A percentile compares a stretch with the other conserved stretches of the same genome.
phyloP scores from a whole-genome alignment of 2,888 invertebrate genomes.

The Magallana nippona region DNA sequence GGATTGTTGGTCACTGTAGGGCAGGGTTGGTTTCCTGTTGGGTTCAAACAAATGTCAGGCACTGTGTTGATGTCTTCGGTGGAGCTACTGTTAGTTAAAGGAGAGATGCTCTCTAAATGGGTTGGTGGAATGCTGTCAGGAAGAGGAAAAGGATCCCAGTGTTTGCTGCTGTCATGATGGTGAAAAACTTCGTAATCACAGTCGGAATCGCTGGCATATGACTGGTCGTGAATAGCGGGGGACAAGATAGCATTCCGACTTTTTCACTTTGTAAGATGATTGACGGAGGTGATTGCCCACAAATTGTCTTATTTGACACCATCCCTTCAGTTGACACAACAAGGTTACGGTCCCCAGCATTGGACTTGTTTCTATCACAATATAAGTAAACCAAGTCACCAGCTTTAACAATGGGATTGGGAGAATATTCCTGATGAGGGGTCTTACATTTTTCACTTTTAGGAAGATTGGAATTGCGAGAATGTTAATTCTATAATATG shows the following conservation, averaged over 20 bases:
- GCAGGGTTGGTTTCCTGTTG: background rate
- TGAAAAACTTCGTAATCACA: background rate
- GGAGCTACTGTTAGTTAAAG: background rate
- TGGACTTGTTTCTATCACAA: too few species aligned
- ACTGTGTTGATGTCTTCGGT: background rate
- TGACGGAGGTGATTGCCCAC: constrained; percentile 18
- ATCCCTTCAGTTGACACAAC: background rate
- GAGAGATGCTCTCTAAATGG: background rate
- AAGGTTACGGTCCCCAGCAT: too few species aligned
- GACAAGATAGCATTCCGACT: constrained; percentile 12
- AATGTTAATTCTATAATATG: too few species aligned
- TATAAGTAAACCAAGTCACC: too few species aligned
- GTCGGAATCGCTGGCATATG: background rate
- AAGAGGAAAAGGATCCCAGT: background rate
- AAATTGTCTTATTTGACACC: constrained; percentile 19
- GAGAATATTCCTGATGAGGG: too few species aligned
- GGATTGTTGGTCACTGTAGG: background rate
- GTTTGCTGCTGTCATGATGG: background rate
- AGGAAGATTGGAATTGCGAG: too few species aligned
- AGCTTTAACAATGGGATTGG: too few species aligned
- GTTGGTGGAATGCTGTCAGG: background rate
- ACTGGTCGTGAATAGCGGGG: background rate
- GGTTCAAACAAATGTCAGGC: background rate
- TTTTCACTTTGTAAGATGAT: constrained; percentile 28
- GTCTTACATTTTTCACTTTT: too few species aligned